Evolutionary conservation across 2,888 invertebrate genomes (phyloP).

Genomic region (Clunio marinus): DNA sequence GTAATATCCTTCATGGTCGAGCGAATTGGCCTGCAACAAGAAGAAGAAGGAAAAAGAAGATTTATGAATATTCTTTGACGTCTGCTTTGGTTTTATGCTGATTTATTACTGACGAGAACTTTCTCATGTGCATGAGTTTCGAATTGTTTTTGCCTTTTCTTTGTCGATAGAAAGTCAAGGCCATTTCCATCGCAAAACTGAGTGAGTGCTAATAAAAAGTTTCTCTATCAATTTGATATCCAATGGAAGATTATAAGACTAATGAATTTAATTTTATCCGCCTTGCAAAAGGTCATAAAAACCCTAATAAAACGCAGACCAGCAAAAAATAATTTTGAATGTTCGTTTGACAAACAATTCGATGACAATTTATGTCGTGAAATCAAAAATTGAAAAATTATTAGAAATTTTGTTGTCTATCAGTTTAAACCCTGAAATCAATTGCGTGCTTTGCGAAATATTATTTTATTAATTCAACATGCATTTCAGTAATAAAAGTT

Average conservation of each 20-base stretch:
- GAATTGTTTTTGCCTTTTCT: background rate
- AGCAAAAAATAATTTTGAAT: too few species aligned
- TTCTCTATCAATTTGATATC: too few species aligned
- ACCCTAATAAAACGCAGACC: too few species aligned
- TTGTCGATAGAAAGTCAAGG: conserved; percentile 4
- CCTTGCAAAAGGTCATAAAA: too few species aligned
- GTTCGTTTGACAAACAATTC: too few species aligned
- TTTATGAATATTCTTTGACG: background rate
- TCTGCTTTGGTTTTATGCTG: background rate
- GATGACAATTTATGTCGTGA: too few species aligned
- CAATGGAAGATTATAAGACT: too few species aligned
- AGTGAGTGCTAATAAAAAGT: background rate
- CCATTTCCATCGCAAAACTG: background rate
- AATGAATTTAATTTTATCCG: too few species aligned
- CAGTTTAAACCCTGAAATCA: conserved; percentile 26
- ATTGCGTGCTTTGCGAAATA: conserved; percentile 2
- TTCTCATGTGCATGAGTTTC: too few species aligned
- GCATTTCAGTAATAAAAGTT: conserved; percentile 5
- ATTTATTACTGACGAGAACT: background rate
- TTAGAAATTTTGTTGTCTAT: too few species aligned
- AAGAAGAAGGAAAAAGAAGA: too few species aligned
- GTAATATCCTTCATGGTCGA: conserved; percentile 44
- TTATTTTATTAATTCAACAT: conserved; percentile 10
- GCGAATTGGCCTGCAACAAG: conserved; percentile 43
- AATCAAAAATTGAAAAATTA: too few species aligned